phyloP scores from a whole-genome alignment of 1,140 invertebrate species.

The Panulirus ornatus region DNA sequence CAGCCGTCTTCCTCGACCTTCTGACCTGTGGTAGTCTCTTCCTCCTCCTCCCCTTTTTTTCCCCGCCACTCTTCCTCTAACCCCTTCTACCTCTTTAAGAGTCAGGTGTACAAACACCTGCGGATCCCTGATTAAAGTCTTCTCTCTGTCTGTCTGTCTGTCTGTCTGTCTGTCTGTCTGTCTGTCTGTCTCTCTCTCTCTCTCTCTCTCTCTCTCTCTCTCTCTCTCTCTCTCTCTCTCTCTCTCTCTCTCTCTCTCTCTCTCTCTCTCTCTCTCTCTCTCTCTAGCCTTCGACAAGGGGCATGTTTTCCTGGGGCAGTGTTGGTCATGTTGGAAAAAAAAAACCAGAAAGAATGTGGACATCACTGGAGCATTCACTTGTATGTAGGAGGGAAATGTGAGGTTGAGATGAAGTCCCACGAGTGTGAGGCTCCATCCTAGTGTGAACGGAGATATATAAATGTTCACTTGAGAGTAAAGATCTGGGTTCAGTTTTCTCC shows the following conservation, averaged over 20 bases:
- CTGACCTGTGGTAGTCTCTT: neutral
- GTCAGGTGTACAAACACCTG: too few relatives aligned
- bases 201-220: slow-evolving; percentile 25
- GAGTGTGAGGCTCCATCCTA: too few relatives aligned
- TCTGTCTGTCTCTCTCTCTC: slow-evolving; percentile 41
- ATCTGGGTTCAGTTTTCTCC: too few relatives aligned
- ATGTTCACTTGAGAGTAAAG: too few relatives aligned
- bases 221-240: slow-evolving; percentile 44
- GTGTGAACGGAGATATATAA: too few relatives aligned
- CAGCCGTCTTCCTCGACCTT: neutral
- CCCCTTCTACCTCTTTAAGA: too few relatives aligned
- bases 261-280: neutral
- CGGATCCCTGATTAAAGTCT: neutral
- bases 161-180: slow-evolving; percentile 18
- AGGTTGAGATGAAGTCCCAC: too few relatives aligned
- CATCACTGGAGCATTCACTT: too few relatives aligned
- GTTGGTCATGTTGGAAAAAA: too few relatives aligned
- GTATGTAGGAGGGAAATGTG: too few relatives aligned
- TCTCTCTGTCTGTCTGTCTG: neutral
- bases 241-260: neutral
- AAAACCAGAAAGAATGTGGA: too few relatives aligned
- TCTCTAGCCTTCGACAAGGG: neutral
- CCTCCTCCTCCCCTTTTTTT: neutral
- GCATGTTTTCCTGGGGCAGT: neutral
- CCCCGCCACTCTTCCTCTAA: neutral